Base-by-base conservation (phyloP, 2,797 vertebrate species). In the Muscicapa striata region DNA sequence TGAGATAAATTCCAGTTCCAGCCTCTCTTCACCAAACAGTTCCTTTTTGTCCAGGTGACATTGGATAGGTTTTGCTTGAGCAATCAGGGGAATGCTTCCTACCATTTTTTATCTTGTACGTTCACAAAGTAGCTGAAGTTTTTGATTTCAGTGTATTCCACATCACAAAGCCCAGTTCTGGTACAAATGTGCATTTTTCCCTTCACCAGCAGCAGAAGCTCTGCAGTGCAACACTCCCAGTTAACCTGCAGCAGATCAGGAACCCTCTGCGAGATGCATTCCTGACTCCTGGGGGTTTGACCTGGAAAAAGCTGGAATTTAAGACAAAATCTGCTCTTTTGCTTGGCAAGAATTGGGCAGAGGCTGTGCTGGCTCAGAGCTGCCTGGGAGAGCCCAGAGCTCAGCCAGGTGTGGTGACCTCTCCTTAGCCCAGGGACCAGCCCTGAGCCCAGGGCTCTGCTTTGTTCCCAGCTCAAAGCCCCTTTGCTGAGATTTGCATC, bases 401-500 rank as follows among this genome's bases (percentile, higher is more conserved):
- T 77, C 57, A 48, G 40, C 14, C 13, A 1, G 48, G 36, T 55
- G 89, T 30, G 58, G 38, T 38, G 68, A 45, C n/a, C 64, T 13
- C 34, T 62, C 34, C 55, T 54, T 0, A 46, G 72, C 43, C 49
- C 79, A 30, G 57, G 46, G 55, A 24, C 27, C 38, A 18, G 23
- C 41, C 6, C 2, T 3, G 36, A 83, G 70, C 73, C 0, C 11
- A 51, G 45, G 27, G 18, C 0, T 34, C 66, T 27, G 40, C 2
- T n/a, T 64, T 46, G 38, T 30, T 77, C 22, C 46, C 55, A 46
- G 69, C 70, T 81, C 10, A 30, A 89, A 75, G 32, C 45, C 59
- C 82, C 63, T 79, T 75, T 85, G 10, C 83, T 41, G n/a, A 76
- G 63, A 92, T 94, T 92, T 94, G 88, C 70, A 89, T 94, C 86